phyloP scores from a whole-genome alignment of 2,888 invertebrate species.

The Synergus laeviventris region DNA sequence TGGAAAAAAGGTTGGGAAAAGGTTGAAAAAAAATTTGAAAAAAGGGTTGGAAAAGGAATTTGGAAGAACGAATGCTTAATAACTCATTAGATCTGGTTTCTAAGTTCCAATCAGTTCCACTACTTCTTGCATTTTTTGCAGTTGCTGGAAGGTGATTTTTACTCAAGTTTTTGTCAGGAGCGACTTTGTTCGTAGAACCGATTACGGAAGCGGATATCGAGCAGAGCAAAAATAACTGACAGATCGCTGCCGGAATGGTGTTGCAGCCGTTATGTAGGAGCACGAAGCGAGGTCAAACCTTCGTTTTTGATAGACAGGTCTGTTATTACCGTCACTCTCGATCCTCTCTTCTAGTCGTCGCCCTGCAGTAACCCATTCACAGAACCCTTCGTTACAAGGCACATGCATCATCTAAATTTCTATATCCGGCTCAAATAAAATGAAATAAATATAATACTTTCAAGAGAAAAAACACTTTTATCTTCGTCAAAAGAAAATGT shows the following conservation, averaged over 20 bases:
- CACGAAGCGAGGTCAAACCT: conserved; percentile 50
- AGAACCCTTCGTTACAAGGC: conserved; percentile 12
- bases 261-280: conserved; percentile 52
- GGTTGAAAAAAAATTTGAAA: too few species aligned
- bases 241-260: conserved; percentile 59
- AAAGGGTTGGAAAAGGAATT: too few species aligned
- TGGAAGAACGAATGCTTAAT: not conserved
- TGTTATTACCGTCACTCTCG: conserved; percentile 67
- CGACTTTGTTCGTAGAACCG: conserved; percentile 49
- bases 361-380: conserved; percentile 13
- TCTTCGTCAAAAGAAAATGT: not conserved
- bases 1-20: too few species aligned
- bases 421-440: not conserved
- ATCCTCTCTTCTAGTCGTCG: conserved; percentile 42
- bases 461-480: not conserved
- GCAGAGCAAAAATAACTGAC: conserved; percentile 63
- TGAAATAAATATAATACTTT: not conserved
- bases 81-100: not conserved
- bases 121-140: not conserved
- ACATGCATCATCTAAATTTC: not conserved
- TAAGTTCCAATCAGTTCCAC: not conserved
- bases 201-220: conserved; percentile 57
- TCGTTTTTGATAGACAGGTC: conserved; percentile 65
- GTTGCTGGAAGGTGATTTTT: not conserved
- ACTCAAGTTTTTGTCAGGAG: conserved; percentile 9